Base-by-base conservation (phyloP, 2,888 invertebrate genomes). In the Oscheius sp. region DNA sequence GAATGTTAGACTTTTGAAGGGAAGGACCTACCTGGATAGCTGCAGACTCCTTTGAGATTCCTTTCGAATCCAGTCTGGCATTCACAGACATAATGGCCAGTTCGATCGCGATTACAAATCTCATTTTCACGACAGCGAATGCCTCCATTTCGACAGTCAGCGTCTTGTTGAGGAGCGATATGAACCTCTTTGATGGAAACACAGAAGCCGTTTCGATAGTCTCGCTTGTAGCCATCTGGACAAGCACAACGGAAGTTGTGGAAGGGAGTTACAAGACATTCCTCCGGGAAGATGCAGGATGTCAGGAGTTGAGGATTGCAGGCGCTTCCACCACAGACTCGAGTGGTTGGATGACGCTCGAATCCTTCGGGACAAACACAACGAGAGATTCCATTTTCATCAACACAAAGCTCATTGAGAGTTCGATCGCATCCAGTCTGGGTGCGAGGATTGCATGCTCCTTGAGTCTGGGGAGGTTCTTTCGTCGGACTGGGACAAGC, bases 221-320 rank as follows among this genome's bases (percentile, higher is more conserved):
- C 84, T 15, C 86, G 65, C 12, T 72, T 72, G 65, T 77, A 85
- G 25, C 78, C 80, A 12, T 72, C 74, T 12, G 86, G 86, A 70
- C 86, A 86, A 0, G 78, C 74, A 69, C 86, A 86, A 5, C 87
- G 77, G 72, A 76, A 82, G 70, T 86, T 86, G 52, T 82, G 77
- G 75, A 76, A 83, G 4, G 82, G 82, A 31, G 86, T 86, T 50
- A 78, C 70, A 29, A 69, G 68, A 71, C 86, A 86, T 31, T 81
- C 76, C 42, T 77, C 69, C 67, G 84, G 77, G 71, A 75, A 78
- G 33, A 79, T 72, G 46, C 86, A 86, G 4, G 84, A 83, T 0
- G 86, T 86, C 15, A 74, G 69, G 34, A 86, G 71, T 64, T 84
- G 80, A 20, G 84, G 85, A 74, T 86, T 87, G 78, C 86, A 86